These are phyloP conservation scores for Thamnophis sirtalis DNA, from an alignment of 2,113 vertebrate genomes.

Conservation along the genomic window DNA sequence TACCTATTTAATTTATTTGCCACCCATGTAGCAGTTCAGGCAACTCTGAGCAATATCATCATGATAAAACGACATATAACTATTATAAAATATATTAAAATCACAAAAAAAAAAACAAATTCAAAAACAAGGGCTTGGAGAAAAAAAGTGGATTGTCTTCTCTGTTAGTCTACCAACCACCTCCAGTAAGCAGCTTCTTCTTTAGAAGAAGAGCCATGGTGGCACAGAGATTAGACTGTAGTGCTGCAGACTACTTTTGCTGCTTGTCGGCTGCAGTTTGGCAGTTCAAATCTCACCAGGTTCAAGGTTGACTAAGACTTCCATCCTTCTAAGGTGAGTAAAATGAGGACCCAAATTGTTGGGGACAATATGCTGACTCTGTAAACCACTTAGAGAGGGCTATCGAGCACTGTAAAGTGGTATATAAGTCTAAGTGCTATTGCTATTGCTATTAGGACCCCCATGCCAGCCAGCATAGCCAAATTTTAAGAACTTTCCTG, in stretches of 20 bases:
- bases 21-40: not conserved
- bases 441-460: too few species aligned
- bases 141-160: not conserved
- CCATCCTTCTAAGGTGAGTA: too few species aligned
- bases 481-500: not conserved
- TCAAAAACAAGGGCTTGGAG: not conserved
- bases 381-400: too few species aligned
- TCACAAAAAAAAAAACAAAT: not conserved
- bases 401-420: too few species aligned
- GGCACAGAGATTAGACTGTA: too few species aligned
- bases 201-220: not conserved
- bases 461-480: not conserved
- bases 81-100: not conserved
- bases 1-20: not conserved
- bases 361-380: too few species aligned
- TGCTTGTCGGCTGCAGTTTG: too few species aligned
- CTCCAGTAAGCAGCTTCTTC: not conserved
- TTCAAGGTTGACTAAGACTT: too few species aligned
- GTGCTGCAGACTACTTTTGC: too few species aligned
- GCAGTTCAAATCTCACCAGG: too few species aligned
- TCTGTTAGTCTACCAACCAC: not conserved
- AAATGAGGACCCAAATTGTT: too few species aligned
- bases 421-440: too few species aligned
- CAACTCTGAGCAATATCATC: not conserved
- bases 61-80: not conserved